A percentile compares a stretch with the other conserved stretches of the same genome.
These are phyloP conservation scores for Phthorimaea operculella DNA, from an alignment of 1,140 invertebrate species.

Conservation along the genomic window DNA sequence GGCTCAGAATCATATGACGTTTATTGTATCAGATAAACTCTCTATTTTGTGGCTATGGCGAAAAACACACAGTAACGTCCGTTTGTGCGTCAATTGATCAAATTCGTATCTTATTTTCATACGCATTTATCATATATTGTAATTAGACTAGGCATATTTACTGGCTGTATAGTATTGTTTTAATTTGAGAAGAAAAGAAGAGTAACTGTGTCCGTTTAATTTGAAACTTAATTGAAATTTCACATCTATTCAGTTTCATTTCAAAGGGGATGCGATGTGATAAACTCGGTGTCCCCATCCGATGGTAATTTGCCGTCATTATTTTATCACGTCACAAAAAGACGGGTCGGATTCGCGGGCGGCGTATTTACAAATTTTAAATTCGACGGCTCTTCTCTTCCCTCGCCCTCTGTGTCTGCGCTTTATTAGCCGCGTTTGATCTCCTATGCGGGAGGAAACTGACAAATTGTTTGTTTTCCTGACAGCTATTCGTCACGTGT, in stretches of 20 bases:
- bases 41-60: too few relatives aligned
- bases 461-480: conserved; percentile 37
- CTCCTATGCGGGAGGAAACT: conserved; percentile 21
- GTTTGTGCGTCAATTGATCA: too few relatives aligned
- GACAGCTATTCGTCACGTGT: background rate
- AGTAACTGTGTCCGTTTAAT: too few relatives aligned
- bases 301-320: conserved; percentile 48
- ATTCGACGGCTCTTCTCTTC: conserved; percentile 19
- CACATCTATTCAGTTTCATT: too few relatives aligned
- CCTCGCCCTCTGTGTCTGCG: conserved; percentile 40
- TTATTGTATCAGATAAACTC: too few relatives aligned
- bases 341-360: conserved; percentile 35
- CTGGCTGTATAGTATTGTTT: too few relatives aligned
- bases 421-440: conserved; percentile 41
- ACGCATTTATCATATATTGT: conserved; percentile 12
- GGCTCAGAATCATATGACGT: too few relatives aligned
- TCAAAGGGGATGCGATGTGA: background rate
- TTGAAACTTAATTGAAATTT: too few relatives aligned
- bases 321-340: conserved; percentile 60
- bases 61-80: too few relatives aligned
- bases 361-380: conserved; percentile 54
- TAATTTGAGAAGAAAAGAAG: too few relatives aligned
- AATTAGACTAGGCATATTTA: background rate
- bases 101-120: too few relatives aligned
- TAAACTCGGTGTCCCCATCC: conserved; percentile 17